These are phyloP conservation scores for Dendropsophus ebraccatus DNA, from an alignment of 2,113 vertebrate genomes.

Conservation along the genomic window DNA sequence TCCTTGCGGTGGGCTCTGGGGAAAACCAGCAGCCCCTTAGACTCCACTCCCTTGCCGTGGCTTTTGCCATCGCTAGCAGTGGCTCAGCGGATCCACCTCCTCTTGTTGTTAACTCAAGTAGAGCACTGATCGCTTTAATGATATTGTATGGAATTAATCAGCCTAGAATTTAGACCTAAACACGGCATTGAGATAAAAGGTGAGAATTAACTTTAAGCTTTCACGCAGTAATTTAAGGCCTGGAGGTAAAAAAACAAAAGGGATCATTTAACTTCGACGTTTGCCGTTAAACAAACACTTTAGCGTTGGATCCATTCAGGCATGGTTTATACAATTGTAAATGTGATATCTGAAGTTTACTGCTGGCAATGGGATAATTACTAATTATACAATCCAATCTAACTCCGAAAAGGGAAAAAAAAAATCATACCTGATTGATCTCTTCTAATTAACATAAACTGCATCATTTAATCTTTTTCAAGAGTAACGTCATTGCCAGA, in stretches of 20 bases:
- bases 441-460: constrained; percentile 40
- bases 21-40: too few species aligned
- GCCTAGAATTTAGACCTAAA: background rate
- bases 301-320: background rate
- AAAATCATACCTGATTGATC: constrained; percentile 37
- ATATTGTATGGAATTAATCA: background rate
- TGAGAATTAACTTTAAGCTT: background rate
- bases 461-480: constrained; percentile 44
- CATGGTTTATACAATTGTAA: background rate
- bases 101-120: too few species aligned
- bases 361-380: constrained; percentile 1
- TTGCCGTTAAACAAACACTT: background rate
- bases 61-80: too few species aligned
- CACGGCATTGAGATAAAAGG: background rate
- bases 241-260: background rate
- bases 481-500: background rate
- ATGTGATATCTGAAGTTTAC: constrained; percentile 13
- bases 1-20: too few species aligned
- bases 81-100: too few species aligned
- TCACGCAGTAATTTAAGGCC: background rate
- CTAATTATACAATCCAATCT: background rate
- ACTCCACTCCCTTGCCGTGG: too few species aligned
- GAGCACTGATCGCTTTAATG: background rate
- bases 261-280: constrained; percentile 14
- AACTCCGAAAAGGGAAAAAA: constrained; percentile 25